Base-by-base conservation (phyloP, 1,140 invertebrate species). In the Ptiloglossa arizonensis region DNA sequence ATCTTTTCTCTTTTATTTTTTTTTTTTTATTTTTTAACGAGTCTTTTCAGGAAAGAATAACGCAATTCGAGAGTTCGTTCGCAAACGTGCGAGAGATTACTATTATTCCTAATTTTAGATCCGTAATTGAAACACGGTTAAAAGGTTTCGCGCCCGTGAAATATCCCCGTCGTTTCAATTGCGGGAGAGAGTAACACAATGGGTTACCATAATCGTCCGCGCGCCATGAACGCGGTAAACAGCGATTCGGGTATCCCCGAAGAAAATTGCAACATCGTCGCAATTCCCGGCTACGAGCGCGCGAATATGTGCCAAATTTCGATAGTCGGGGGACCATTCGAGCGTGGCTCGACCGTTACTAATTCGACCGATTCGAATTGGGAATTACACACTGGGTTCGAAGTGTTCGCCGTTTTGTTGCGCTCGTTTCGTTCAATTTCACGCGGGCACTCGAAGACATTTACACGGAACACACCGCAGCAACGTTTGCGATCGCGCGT, bases 371-470 rank as follows among this genome's bases (percentile, higher is more conserved):
- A 32, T 24, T 38, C 22, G 32, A 73, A 73, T 24, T 38, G 35
- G 56, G 24, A 71, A 77, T 77, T 71, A 62, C 67, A 22, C 19
- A n/a, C 35, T 32, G 32, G n/a, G 6, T n/a, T n/a, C 11, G 3
- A 64, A 54, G 57, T 70, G 52, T 62, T 54, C 19, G 32, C n/a
- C 35, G 44, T 75, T 75, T 48, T 32, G 67, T 70, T 48, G 56
- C 15, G n/a, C 46, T 46, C 67, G 46, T 62, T 77, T 77, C 68
- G 67, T 77, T 77, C 75, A 77, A 77, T 77, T 62, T 44, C 67
- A 15, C n/a, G 27, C 13, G 5, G 13, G n/a, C n/a, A 50, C 32
- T 27, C 57, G n/a, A 44, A 59, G 56, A 71, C 57, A 77, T 71
- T 71, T 71, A 29, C 75, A 32, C 57, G 19, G 19, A 11, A 6